These are phyloP conservation scores for Phyllotis vaccarum DNA, from an alignment of 2,797 vertebrate genomes.

Conservation along the genomic window DNA sequence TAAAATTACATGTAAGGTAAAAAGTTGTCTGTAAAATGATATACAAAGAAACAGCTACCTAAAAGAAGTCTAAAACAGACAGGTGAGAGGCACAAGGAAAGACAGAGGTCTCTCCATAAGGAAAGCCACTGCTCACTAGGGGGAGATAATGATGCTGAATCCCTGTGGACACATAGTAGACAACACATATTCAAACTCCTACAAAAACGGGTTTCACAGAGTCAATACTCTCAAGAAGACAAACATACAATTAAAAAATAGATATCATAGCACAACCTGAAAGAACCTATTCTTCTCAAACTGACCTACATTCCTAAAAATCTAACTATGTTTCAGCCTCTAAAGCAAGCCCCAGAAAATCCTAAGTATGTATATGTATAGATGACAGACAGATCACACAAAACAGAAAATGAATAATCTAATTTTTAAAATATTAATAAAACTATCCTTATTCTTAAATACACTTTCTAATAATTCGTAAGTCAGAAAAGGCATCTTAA, in stretches of 20 bases:
- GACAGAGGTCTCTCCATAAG: constrained; percentile 5
- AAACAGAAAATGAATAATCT: constrained; percentile 19
- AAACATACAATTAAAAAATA: background rate
- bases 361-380: background rate
- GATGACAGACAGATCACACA: background rate
- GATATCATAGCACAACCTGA: background rate
- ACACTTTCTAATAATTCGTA: constrained; percentile 10
- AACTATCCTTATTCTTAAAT: background rate
- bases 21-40: background rate
- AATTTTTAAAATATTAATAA: constrained; percentile 33
- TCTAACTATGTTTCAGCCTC: background rate
- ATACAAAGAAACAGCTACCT: background rate
- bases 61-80: constrained; percentile 36
- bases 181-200: background rate
- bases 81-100: background rate
- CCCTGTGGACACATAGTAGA: background rate
- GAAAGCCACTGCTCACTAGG: background rate
- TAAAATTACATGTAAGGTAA: background rate
- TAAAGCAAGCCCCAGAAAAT: background rate
- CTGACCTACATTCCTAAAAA: background rate
- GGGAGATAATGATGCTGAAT: background rate
- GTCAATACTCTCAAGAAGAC: background rate
- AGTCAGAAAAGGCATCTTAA: constrained; percentile 1
- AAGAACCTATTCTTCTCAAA: constrained; percentile 36
- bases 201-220: background rate